Percentiles rank a stretch among this genome's conserved stretches.
Conservation (phyloP, 1,140 invertebrate species). For the Wasmannia auropunctata region DNA sequence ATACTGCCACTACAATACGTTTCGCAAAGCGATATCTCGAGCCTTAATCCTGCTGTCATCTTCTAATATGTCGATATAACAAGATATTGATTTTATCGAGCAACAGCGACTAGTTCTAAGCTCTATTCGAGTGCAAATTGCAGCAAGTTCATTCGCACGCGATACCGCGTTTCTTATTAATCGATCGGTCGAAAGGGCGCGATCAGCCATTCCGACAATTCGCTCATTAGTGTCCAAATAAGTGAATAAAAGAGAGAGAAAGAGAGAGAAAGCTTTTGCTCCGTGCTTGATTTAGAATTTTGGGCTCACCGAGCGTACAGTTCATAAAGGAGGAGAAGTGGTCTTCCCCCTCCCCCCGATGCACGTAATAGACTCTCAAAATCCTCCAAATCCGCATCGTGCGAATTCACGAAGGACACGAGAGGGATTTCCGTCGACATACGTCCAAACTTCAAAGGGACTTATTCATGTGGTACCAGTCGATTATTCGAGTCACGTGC, state of each 20-base stretch:
- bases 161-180: slow-evolving; percentile 10
- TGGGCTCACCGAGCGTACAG: not conserved
- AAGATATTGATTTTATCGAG: slow-evolving; percentile 40
- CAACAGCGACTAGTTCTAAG: slow-evolving; percentile 1
- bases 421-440: not conserved
- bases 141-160: slow-evolving; percentile 24
- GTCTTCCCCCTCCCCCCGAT: not conserved
- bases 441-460: slow-evolving; percentile 64
- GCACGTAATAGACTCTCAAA: slow-evolving; percentile 11
- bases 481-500: slow-evolving; percentile 59
- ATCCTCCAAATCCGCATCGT: not conserved
- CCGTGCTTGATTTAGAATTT: slow-evolving; percentile 21
- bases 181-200: not conserved
- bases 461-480: slow-evolving; percentile 66
- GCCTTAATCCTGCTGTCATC: slow-evolving; percentile 23
- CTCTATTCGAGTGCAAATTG: slow-evolving; percentile 29
- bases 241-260: not conserved
- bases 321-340: not conserved
- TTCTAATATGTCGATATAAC: slow-evolving; percentile 38
- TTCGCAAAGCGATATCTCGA: not conserved
- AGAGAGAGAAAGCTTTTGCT: not conserved
- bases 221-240: slow-evolving; percentile 19
- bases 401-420: not conserved
- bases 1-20: no score
- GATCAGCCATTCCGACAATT: slow-evolving; percentile 25